Base-by-base conservation (phyloP, 2,797 vertebrate genomes). In the Tokudaia tokunoshimensis region DNA sequence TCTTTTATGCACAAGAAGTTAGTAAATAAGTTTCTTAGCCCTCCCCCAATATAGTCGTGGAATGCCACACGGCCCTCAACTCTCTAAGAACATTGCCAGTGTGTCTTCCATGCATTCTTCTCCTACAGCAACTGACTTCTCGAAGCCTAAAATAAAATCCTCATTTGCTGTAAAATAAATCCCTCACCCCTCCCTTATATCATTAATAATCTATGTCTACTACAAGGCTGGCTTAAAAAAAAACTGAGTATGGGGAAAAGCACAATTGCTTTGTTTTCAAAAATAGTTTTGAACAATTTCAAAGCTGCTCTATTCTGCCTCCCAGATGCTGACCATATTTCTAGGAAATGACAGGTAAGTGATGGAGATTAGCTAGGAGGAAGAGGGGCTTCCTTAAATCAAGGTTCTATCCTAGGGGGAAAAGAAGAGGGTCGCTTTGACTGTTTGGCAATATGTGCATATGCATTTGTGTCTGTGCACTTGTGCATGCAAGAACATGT, bases 1-100 rank as follows among this genome's bases (percentile, higher is more conserved):
- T 52, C 81, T 96, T 95, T 79, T 97, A 94, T 89, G 70, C 61
- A 96, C 55, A 93, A 97, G 96, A 97, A 75, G 59, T 92, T 95
- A 37, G 95, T 80, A 97, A 98, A 89, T 0, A 15, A 96, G 59
- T 34, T 97, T 96, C 93, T 96, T 79, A 92, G 47, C 93, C 81
- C 80, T 92, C 91, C 92, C 93, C 17, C 52, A 92, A 9, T 13
- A 37, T 72, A 37, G 81, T 94, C 89, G 94, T 91, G 65, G 93
- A 92, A 95, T 88, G 92, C 90, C 89, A 92, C 59, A 59, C 29
- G 55, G 76, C 55, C 87, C 31, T 80, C 59, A 37, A 94, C 89
- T 93, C 84, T 72, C 50, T 5, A 74, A 83, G 52, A 50, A 47
- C 79, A 90, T 44, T 20, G 12, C n/a, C 37, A 55, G 47, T 22